Conservation (phyloP, 1,140 invertebrate species). For the Tribolium madens region DNA sequence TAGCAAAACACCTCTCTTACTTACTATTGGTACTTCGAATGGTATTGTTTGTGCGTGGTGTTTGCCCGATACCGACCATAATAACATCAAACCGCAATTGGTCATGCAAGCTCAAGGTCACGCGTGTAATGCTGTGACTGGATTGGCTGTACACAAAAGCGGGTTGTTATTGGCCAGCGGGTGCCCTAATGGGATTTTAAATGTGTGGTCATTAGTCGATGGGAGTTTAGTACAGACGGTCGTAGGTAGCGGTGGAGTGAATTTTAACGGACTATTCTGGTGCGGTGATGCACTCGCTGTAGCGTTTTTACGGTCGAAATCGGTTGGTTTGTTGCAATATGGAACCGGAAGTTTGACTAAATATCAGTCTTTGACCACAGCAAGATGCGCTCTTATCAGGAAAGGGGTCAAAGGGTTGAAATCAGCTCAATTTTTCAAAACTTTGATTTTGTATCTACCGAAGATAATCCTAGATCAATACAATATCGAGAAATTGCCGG, state of each 20-base stretch:
- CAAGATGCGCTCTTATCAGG: conserved; percentile 68
- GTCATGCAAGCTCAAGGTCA: conserved; percentile 70
- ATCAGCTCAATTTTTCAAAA: conserved; percentile 71
- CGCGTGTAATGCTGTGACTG: conserved; percentile 68
- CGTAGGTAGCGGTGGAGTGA: conserved; percentile 70
- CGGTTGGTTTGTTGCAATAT: conserved; percentile 69
- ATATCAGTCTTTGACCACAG: conserved; percentile 67
- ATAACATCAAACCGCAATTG: conserved; percentile 58
- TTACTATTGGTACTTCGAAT: conserved; percentile 68
- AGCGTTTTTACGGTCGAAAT: conserved; percentile 70
- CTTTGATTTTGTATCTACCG: conserved; percentile 69
- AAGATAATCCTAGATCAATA: conserved; percentile 70
- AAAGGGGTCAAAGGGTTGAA: conserved; percentile 71
- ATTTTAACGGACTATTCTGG: conserved; percentile 68
- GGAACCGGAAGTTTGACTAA: conserved; percentile 65
- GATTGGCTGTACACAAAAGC: conserved; percentile 68
- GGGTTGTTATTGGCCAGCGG: conserved; percentile 71
- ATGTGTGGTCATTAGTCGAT: conserved; percentile 75
- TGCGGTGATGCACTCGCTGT: conserved; percentile 65
- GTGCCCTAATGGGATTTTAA: conserved; percentile 71
- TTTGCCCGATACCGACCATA: conserved; percentile 64
- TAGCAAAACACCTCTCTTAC: conserved; percentile 59
- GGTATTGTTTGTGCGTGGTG: conserved; percentile 71
- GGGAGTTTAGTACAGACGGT: conserved; percentile 72
- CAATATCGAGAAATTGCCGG: conserved; percentile 70